A percentile compares a stretch with the other conserved stretches of the same genome.
Evolutionary conservation across 2,797 vertebrate genomes (phyloP).

Genomic region (Eremophila alpestris): DNA sequence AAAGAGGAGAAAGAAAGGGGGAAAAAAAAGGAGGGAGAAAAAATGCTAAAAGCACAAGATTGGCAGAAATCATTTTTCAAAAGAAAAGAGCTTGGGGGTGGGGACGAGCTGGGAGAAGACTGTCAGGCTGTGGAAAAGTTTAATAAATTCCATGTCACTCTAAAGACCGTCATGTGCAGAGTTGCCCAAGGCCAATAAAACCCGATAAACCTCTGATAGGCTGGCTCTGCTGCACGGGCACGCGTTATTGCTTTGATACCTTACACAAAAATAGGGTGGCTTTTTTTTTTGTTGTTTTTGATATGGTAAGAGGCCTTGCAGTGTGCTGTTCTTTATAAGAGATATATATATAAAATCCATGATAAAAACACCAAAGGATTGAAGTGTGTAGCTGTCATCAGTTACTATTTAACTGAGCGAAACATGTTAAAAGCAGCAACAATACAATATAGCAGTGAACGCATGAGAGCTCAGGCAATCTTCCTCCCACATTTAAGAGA

Average conservation of each 20-base stretch:
- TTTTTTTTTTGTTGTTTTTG: constrained; percentile 31
- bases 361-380: constrained; percentile 29
- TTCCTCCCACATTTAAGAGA: constrained; percentile 58
- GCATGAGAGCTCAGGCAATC: constrained; percentile 65
- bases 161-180: constrained; percentile 61
- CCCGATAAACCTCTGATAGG: constrained; percentile 56
- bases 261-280: constrained; percentile 1
- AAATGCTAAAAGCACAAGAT: constrained; percentile 25
- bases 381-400: constrained; percentile 47
- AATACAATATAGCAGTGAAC: constrained; percentile 65
- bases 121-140: constrained; percentile 59
- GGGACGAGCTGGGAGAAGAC: constrained; percentile 47
- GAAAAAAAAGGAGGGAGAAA: too few relatives aligned
- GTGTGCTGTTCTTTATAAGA: constrained; percentile 38
- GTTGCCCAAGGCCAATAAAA: constrained; percentile 67
- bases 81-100: constrained; percentile 49
- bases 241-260: constrained; percentile 23
- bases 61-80: constrained; percentile 61
- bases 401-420: constrained; percentile 59
- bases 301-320: constrained; percentile 56
- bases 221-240: constrained; percentile 18
- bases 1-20: too few relatives aligned
- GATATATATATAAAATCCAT: constrained; percentile 43
- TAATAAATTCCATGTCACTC: constrained; percentile 72
- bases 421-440: constrained; percentile 54